Evolutionary conservation across 1,140 invertebrate species (phyloP), one percentile per base, ranked within the genome.

Genomic region (Listronotus oregonensis): DNA sequence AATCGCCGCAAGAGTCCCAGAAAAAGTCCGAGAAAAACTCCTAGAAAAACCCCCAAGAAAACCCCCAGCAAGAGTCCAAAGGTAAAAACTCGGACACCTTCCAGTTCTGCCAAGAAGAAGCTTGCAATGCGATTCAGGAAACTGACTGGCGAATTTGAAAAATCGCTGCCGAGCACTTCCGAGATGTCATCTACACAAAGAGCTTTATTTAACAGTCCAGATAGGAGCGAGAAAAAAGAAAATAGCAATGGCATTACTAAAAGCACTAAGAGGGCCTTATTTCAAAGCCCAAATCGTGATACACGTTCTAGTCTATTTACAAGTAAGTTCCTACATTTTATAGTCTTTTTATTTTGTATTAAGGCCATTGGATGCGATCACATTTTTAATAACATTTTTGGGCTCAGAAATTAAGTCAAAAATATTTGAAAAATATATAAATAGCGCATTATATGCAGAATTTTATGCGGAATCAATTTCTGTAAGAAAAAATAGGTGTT

Each of bases 271-370:
- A 55, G 62, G 27, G 34, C 62, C 6, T 70, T 89, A 0, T 88
- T 89, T 65, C 82, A 87, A 65, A 89, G 87, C 73, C 86, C 87
- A 4, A 82, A 84, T 44, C 67, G 71, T 54, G 73, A 75, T 46
- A 69, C 72, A 61, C 72, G 70, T 62, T 63, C 66, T 71, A 60
- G 63, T 71, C 58, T 43, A 63, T 67, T n/a, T 12, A 66, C 79
- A 6, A 74, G 79, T 61, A 71, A 78, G 0, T 81, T 3, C 21
- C 21, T 3, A 27, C 21, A 27, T 3, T 27, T 27, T 27, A 27
- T n/a, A n/a, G n/a, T 27, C 21, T 27, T 27, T 27, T 27, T 27
- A 27, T 27, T 27, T 27, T 27, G n/a, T n/a, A n/a, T n/a, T n/a
- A n/a, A n/a, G n/a, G n/a, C n/a, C n/a, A n/a, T n/a, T n/a, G n/a